Evolutionary conservation across 2,888 invertebrate genomes (phyloP).

Genomic region (Tachina lurida): DNA sequence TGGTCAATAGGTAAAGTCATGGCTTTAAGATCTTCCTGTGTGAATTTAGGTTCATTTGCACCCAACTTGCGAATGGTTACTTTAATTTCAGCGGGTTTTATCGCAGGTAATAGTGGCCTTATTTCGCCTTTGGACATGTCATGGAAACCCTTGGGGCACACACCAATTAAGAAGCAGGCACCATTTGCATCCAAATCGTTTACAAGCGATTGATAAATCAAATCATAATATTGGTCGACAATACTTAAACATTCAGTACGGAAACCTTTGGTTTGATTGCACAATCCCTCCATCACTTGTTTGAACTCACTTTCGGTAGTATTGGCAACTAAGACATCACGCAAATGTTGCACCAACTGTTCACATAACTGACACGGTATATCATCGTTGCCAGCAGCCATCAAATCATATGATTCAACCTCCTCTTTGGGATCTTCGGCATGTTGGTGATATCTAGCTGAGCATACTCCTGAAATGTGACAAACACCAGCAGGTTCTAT

Average conservation of each 20-base stretch:
- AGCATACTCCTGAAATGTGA: conserved; percentile 90
- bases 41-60: conserved; percentile 79
- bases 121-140: conserved; percentile 81
- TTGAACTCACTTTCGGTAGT: conserved; percentile 93
- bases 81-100: conserved; percentile 83
- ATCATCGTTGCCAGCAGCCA: conserved; percentile 84
- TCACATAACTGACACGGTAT: conserved; percentile 94
- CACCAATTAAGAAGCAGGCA: conserved; percentile 87
- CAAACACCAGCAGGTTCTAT: conserved; percentile 88
- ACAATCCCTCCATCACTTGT: conserved; percentile 89
- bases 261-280: conserved; percentile 90
- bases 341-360: conserved; percentile 90
- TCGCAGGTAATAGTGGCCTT: conserved; percentile 85
- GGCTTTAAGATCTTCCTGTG: conserved; percentile 78
- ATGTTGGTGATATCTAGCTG: conserved; percentile 86
- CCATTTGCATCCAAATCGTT: conserved; percentile 87
- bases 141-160: conserved; percentile 79
- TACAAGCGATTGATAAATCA: conserved; percentile 88
- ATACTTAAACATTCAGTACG: conserved; percentile 89
- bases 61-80: conserved; percentile 79
- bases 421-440: conserved; percentile 85
- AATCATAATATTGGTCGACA: conserved; percentile 90
- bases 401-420: conserved; percentile 84
- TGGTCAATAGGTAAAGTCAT: conserved; percentile 84
- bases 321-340: conserved; percentile 91